Percentiles rank a stretch among this genome's conserved stretches.
phyloP scores from a whole-genome alignment of 2,797 vertebrate species.

The Danio kyathit region DNA sequence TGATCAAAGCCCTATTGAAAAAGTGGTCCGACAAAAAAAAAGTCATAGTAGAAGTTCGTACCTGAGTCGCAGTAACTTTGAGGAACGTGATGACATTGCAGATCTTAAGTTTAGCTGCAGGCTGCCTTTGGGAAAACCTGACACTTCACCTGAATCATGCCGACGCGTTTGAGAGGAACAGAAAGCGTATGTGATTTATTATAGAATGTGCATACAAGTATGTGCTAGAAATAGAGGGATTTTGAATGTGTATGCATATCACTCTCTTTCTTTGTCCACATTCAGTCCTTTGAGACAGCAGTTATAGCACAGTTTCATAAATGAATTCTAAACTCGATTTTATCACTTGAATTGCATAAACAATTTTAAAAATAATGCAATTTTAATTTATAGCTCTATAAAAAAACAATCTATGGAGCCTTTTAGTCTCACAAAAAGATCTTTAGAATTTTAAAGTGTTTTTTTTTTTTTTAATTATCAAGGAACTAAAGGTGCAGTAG shows the following conservation, averaged over 20 bases:
- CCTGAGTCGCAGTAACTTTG: conserved; percentile 11
- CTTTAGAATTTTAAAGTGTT: too few relatives aligned
- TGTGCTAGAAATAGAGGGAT: conserved; percentile 16
- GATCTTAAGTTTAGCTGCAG: conserved; percentile 32
- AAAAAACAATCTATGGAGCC: too few relatives aligned
- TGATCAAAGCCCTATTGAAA: conserved; percentile 8
- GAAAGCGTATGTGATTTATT: conserved; percentile 3
- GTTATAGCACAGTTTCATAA: conserved; percentile 13
- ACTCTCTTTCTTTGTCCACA: background rate
- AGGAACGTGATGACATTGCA: conserved; percentile 23
- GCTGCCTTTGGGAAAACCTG: conserved; percentile 35
- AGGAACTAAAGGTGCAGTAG: too few relatives aligned
- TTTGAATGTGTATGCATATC: background rate
- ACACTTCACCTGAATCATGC: conserved; percentile 10
- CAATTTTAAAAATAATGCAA: too few relatives aligned
- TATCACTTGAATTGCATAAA: background rate
- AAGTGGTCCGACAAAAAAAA: conserved; percentile 1
- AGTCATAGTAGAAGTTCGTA: conserved; percentile 11
- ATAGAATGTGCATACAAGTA: conserved; percentile 13
- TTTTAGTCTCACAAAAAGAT: too few relatives aligned
- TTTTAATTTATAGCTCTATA: too few relatives aligned
- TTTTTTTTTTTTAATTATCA: too few relatives aligned
- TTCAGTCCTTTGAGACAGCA: conserved; percentile 4
- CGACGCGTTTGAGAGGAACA: conserved; percentile 6
- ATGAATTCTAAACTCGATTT: background rate